Percentiles rank a stretch among this genome's conserved stretches.
These are phyloP conservation scores for Clostera curtula DNA, from an alignment of 2,888 invertebrate species.

Conservation along the genomic window DNA sequence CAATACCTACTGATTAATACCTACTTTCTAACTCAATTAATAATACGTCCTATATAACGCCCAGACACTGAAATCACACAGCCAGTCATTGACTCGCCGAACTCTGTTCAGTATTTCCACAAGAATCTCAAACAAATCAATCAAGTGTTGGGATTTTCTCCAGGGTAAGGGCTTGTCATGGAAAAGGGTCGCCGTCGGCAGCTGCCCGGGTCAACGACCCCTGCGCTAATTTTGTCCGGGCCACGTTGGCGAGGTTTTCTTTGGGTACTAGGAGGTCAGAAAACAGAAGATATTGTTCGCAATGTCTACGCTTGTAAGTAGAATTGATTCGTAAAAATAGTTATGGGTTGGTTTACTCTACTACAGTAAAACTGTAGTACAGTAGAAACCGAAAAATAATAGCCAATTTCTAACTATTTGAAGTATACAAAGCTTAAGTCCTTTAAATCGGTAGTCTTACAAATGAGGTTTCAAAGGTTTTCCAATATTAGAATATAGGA, in stretches of 20 bases:
- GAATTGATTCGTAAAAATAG: no score
- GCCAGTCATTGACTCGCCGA: background rate
- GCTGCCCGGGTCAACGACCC: constrained; percentile 50
- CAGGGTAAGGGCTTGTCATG: constrained; percentile 27
- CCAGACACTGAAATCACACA: background rate
- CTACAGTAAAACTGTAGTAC: no score
- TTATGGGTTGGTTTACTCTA: no score
- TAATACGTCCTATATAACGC: background rate
- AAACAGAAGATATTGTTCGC: no score
- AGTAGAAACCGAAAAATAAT: no score
- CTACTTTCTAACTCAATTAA: background rate
- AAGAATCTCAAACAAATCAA: constrained; percentile 7
- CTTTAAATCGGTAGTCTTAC: no score
- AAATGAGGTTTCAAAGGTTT: no score
- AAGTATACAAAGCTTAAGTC: no score
- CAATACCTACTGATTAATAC: background rate
- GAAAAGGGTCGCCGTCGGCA: constrained; percentile 32
- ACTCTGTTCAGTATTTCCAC: background rate
- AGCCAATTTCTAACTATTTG: no score
- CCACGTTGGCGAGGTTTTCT: constrained; percentile 9
- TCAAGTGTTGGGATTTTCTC: constrained; percentile 14
- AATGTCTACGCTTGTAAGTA: no score
- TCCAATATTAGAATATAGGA: no score
- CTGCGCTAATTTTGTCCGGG: constrained; percentile 45
- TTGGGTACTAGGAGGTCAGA: background rate